Conservation (phyloP, 2,888 invertebrate species). For the Caenorhabditis plicata region DNA sequence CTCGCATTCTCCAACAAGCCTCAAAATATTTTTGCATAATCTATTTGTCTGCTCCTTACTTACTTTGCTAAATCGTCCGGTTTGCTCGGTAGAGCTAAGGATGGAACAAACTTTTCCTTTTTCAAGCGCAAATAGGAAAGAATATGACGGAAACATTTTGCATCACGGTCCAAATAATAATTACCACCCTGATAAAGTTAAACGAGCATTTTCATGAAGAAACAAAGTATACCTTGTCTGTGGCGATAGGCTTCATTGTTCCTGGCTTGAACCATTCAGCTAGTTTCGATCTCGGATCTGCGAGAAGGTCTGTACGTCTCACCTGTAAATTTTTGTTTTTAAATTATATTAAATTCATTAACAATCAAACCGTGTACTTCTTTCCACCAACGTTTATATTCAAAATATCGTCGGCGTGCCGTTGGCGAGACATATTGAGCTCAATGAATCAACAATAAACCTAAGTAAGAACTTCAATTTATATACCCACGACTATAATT, state of each 20-base stretch:
- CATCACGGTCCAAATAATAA: conserved; percentile 97
- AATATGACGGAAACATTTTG: conserved; percentile 94
- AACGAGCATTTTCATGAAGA: background rate
- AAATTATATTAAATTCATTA: background rate
- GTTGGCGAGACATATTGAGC: conserved; percentile 58
- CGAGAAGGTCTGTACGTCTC: conserved; percentile 58
- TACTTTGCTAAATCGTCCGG: conserved; percentile 65
- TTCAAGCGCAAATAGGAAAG: conserved; percentile 93
- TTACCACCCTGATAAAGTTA: conserved; percentile 67
- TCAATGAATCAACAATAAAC: too few species aligned
- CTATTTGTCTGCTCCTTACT: background rate
- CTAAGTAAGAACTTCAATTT: background rate
- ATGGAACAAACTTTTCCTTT: conserved; percentile 68
- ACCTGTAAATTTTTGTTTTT: conserved; percentile 31
- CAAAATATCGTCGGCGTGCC: conserved; percentile 63
- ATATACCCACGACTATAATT: too few species aligned
- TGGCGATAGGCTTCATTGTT: conserved; percentile 54
- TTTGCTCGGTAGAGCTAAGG: conserved; percentile 63
- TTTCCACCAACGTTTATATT: conserved; percentile 66
- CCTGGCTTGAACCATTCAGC: conserved; percentile 62
- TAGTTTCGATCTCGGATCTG: conserved; percentile 61
- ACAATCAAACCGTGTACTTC: conserved; percentile 59
- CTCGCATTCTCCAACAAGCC: conserved; percentile 63
- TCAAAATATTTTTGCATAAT: conserved; percentile 19
- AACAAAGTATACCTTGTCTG: conserved; percentile 46